Percentiles rank a stretch among this genome's conserved stretches.
Conservation (phyloP, 2,797 vertebrate genomes). For the Myotis pilosus region DNA sequence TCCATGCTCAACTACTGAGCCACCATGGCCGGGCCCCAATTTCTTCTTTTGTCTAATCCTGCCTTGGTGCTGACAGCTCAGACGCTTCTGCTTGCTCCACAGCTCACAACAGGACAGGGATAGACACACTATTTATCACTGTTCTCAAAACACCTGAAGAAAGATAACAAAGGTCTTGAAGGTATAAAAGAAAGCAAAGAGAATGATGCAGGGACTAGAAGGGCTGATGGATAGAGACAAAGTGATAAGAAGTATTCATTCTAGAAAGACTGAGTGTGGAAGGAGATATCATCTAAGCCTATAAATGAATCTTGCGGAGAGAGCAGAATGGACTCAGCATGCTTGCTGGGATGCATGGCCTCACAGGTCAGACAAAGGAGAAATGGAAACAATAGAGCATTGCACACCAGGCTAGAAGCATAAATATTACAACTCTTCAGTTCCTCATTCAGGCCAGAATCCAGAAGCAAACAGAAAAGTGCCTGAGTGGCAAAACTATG, state of each 20-base stretch:
- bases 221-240: background rate
- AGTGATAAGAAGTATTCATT: background rate
- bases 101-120: background rate
- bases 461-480: background rate
- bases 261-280: background rate
- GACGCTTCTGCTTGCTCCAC: background rate
- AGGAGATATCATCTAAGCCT: background rate
- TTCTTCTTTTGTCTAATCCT: background rate
- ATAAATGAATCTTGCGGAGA: background rate
- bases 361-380: background rate
- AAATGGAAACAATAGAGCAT: background rate
- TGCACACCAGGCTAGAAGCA: rapidly evolving
- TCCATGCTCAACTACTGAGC: no score
- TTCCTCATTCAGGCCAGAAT: background rate
- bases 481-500: background rate
- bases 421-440: rapidly evolving
- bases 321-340: background rate
- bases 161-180: background rate
- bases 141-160: background rate
- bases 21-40: background rate
- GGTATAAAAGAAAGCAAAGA: background rate
- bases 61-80: background rate
- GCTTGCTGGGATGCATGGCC: background rate
- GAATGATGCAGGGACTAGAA: rapidly evolving
- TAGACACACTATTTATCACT: no score